These are phyloP conservation scores for Caenorhabditis wallacei DNA, from an alignment of 2,888 invertebrate genomes.

Conservation along the genomic window DNA sequence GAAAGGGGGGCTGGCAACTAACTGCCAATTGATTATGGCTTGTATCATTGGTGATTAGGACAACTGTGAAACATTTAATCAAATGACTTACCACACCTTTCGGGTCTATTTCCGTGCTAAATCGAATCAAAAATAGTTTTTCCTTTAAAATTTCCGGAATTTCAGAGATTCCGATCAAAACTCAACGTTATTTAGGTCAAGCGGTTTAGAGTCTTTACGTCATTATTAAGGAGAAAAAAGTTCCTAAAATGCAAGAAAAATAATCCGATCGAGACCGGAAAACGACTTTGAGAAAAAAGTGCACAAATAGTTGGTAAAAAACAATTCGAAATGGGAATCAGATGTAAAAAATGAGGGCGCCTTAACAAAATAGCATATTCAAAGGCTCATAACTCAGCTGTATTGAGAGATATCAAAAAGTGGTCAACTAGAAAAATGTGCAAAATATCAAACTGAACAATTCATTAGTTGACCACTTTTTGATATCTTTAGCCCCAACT, in stretches of 20 bases:
- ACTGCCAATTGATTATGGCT: slow-evolving; percentile 4
- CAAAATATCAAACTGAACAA: too few species aligned
- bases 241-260: slow-evolving; percentile 3
- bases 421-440: too few species aligned
- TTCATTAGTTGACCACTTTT: too few species aligned
- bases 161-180: slow-evolving; percentile 1
- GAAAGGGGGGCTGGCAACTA: slow-evolving; percentile 8
- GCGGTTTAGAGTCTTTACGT: slow-evolving; percentile 52
- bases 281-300: neutral
- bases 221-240: neutral
- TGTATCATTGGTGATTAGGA: slow-evolving; percentile 21
- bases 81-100: slow-evolving; percentile 34
- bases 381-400: too few species aligned
- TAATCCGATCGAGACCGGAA: slow-evolving; percentile 38
- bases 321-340: neutral
- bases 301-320: neutral
- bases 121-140: slow-evolving; percentile 3
- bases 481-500: too few species aligned
- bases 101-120: slow-evolving; percentile 38
- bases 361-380: too few species aligned
- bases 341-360: neutral
- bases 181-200: slow-evolving; percentile 36
- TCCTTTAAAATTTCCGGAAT: slow-evolving; percentile 16
- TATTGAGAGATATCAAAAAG: too few species aligned
- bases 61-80: slow-evolving; percentile 32